phyloP scores from a whole-genome alignment of 1,140 invertebrate genomes.

The Portunus trituberculatus region DNA sequence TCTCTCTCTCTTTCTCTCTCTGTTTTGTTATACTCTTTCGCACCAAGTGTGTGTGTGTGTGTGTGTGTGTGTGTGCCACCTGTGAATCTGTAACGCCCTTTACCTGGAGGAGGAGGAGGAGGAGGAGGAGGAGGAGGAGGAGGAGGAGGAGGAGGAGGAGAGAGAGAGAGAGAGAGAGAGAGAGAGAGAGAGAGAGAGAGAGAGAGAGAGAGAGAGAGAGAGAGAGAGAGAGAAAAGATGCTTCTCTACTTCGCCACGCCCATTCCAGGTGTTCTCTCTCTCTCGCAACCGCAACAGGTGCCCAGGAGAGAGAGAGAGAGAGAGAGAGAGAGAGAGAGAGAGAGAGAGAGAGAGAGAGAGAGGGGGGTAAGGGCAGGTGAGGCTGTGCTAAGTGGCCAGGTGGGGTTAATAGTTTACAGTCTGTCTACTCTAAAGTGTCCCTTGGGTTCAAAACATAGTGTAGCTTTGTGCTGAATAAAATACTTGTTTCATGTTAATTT shows the following conservation, averaged over 20 bases:
- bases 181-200: slow-evolving; percentile 3
- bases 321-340: slow-evolving; percentile 35
- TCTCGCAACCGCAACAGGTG: not conserved
- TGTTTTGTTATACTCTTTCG: too few species aligned
- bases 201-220: slow-evolving; percentile 10
- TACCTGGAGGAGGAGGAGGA: not conserved
- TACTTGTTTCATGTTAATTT: too few species aligned
- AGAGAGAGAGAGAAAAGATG: slow-evolving; percentile 13
- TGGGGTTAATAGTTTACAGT: too few species aligned
- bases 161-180: not conserved
- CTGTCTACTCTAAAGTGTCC: too few species aligned
- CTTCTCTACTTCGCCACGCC: not conserved
- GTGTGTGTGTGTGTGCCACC: too few species aligned
- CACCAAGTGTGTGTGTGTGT: too few species aligned
- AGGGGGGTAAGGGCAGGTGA: not conserved
- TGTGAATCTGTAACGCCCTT: too few species aligned
- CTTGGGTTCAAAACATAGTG: too few species aligned
- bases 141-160: not conserved
- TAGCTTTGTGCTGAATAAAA: too few species aligned
- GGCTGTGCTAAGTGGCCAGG: too few species aligned
- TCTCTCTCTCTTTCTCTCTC: not conserved
- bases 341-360: slow-evolving; percentile 31
- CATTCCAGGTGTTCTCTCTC: too few species aligned
- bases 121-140: not conserved
- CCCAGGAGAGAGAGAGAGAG: not conserved